A percentile compares a stretch with the other conserved stretches of the same genome.
These are phyloP conservation scores for Drosophila stalkeri DNA, from an alignment of 2,888 invertebrate genomes.

Conservation along the genomic window DNA sequence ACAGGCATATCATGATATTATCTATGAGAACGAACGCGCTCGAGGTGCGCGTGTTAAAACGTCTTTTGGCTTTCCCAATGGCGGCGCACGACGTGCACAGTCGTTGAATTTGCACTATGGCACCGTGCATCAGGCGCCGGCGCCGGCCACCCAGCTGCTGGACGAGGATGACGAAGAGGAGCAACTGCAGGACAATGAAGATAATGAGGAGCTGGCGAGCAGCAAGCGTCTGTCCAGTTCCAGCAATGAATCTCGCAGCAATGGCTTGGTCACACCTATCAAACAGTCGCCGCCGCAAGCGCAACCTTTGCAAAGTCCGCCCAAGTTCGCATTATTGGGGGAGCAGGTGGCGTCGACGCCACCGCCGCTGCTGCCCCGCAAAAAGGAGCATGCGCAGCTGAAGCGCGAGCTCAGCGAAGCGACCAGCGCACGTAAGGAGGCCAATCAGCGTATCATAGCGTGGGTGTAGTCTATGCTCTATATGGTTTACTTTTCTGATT, in stretches of 20 bases:
- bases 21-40: slow-evolving; percentile 82
- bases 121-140: slow-evolving; percentile 82
- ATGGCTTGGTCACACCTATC: slow-evolving; percentile 46
- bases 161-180: slow-evolving; percentile 76
- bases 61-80: slow-evolving; percentile 64
- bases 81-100: slow-evolving; percentile 76
- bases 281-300: slow-evolving; percentile 18
- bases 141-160: slow-evolving; percentile 65
- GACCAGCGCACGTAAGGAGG: slow-evolving; percentile 84
- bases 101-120: slow-evolving; percentile 84
- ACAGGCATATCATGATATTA: slow-evolving; percentile 72
- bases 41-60: slow-evolving; percentile 69
- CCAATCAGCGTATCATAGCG: slow-evolving; percentile 85
- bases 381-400: slow-evolving; percentile 77
- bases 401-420: slow-evolving; percentile 84
- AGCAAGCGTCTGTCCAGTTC: slow-evolving; percentile 61
- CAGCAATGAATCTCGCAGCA: slow-evolving; percentile 64
- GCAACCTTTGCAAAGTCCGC: slow-evolving; percentile 58
- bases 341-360: slow-evolving; percentile 40
- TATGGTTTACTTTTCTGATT: slow-evolving; percentile 37
- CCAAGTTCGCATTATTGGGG: slow-evolving; percentile 70
- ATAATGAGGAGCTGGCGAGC: slow-evolving; percentile 35
- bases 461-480: slow-evolving; percentile 84
- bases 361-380: slow-evolving; percentile 64
- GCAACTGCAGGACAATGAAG: slow-evolving; percentile 37